Percentiles rank a stretch among this genome's conserved stretches.
Evolutionary conservation across 2,113 vertebrate species (phyloP).

Genomic region (Lophura nycthemera): DNA sequence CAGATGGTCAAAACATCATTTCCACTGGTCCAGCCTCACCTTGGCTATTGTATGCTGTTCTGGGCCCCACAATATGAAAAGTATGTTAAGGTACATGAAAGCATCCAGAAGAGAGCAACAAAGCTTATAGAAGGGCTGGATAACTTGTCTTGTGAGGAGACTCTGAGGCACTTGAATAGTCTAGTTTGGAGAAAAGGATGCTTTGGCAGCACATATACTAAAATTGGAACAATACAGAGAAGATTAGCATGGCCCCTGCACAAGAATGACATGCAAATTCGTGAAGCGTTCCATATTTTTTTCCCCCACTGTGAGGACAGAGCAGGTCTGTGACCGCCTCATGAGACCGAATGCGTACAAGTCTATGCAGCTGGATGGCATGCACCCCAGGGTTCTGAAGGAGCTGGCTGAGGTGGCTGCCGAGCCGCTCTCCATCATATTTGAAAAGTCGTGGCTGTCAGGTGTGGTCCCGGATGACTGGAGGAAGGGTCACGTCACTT

Average conservation of each 20-base stretch:
- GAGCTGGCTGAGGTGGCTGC: no score
- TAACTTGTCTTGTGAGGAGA: not conserved
- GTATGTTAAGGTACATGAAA: not conserved
- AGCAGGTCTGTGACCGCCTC: no score
- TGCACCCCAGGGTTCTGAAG: no score
- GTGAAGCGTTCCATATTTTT: slow-evolving; percentile 54
- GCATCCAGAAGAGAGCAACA: not conserved
- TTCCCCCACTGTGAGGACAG: no score
- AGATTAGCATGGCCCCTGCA: slow-evolving; percentile 4
- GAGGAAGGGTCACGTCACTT: no score
- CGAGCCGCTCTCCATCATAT: no score
- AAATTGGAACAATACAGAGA: not conserved
- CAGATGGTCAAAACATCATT: not conserved
- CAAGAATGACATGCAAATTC: slow-evolving; percentile 66
- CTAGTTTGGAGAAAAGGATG: not conserved
- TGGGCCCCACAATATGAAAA: not conserved
- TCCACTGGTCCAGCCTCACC: not conserved
- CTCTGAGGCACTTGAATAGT: not conserved
- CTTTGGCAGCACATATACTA: slow-evolving; percentile 28
- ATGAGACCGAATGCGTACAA: no score
- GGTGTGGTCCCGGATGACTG: no score
- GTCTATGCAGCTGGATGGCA: no score
- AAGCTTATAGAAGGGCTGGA: not conserved
- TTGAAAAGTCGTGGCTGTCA: no score
- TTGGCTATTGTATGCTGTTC: not conserved